phyloP scores from a whole-genome alignment of 1,140 invertebrate genomes.

The Stegodyphus mimosarum region DNA sequence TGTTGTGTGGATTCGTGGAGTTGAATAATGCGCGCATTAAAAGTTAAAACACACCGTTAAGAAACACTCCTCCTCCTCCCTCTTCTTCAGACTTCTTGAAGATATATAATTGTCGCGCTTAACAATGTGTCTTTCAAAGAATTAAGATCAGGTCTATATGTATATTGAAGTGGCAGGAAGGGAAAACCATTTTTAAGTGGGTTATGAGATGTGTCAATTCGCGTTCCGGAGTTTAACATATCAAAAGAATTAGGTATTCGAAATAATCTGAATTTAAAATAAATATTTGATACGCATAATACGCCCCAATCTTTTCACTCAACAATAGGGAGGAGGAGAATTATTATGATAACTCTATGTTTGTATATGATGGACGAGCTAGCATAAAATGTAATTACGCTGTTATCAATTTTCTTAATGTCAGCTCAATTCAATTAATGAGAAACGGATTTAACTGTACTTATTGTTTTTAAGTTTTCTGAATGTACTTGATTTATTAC shows the following conservation, averaged over 20 bases:
- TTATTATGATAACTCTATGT: too few relatives aligned
- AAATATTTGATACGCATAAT: not conserved
- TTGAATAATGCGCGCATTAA: not conserved
- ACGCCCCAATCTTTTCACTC: too few relatives aligned
- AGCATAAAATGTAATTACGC: too few relatives aligned
- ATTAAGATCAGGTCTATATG: not conserved
- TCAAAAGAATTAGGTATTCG: conserved; percentile 25
- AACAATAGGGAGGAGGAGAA: too few relatives aligned
- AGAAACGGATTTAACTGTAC: too few relatives aligned
- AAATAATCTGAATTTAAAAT: not conserved
- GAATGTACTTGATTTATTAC: too few relatives aligned
- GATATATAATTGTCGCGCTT: conserved; percentile 47
- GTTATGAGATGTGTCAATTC: conserved; percentile 33
- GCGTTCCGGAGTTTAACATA: conserved; percentile 32
- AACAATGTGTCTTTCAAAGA: conserved; percentile 16
- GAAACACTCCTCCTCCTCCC: conserved; percentile 16
- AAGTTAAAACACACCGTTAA: conserved; percentile 21
- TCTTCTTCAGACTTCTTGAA: conserved; percentile 34
- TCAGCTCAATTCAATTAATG: too few relatives aligned
- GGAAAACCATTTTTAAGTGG: conserved; percentile 33
- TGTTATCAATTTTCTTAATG: too few relatives aligned
- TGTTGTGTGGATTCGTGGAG: not conserved
- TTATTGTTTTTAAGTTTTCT: too few relatives aligned
- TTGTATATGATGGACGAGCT: too few relatives aligned
- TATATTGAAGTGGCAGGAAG: conserved; percentile 1